Evolutionary conservation across 2,797 vertebrate species (phyloP).

Genomic region (Chaunax sp.): DNA sequence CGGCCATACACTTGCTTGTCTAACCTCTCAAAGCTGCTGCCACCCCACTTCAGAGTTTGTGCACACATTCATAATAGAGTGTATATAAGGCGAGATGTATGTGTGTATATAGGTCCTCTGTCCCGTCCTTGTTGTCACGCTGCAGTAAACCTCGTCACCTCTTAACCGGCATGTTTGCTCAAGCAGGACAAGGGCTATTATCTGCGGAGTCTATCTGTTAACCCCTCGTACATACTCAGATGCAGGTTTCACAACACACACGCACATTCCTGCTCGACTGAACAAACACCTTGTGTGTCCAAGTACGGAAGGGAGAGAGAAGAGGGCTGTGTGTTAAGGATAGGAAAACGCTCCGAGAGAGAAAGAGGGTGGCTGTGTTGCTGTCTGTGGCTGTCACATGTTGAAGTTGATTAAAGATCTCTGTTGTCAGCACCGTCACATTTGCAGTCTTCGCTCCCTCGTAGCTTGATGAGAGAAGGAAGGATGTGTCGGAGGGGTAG

Average conservation of each 20-base stretch:
- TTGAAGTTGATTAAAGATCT: slow-evolving; percentile 64
- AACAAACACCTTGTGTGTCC: slow-evolving; percentile 68
- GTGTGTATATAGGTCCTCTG: slow-evolving; percentile 1
- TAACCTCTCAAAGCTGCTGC: slow-evolving; percentile 28
- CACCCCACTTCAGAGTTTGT: slow-evolving; percentile 39
- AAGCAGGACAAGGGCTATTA: slow-evolving; percentile 64
- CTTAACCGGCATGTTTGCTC: slow-evolving; percentile 67
- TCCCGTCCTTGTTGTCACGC: slow-evolving; percentile 38
- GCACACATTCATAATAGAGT: slow-evolving; percentile 41
- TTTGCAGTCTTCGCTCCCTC: slow-evolving; percentile 41
- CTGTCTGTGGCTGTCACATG: slow-evolving; percentile 30
- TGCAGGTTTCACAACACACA: slow-evolving; percentile 60
- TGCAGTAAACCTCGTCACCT: slow-evolving; percentile 66
- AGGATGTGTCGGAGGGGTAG: slow-evolving; percentile 27
- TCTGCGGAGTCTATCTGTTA: slow-evolving; percentile 65
- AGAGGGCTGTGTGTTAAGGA: slow-evolving; percentile 25
- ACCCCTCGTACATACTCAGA: slow-evolving; percentile 54
- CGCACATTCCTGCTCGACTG: slow-evolving; percentile 68
- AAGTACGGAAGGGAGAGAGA: slow-evolving; percentile 40
- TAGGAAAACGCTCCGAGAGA: slow-evolving; percentile 12
- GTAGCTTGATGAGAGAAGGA: slow-evolving; percentile 60
- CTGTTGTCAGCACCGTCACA: slow-evolving; percentile 74
- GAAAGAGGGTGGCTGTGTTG: slow-evolving; percentile 46
- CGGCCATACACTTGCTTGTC: slow-evolving; percentile 33
- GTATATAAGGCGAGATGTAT: slow-evolving; percentile 16